A percentile compares a stretch with the other conserved stretches of the same genome.
Conservation (phyloP, 2,113 vertebrate genomes). For the Gymnarchus niloticus region DNA sequence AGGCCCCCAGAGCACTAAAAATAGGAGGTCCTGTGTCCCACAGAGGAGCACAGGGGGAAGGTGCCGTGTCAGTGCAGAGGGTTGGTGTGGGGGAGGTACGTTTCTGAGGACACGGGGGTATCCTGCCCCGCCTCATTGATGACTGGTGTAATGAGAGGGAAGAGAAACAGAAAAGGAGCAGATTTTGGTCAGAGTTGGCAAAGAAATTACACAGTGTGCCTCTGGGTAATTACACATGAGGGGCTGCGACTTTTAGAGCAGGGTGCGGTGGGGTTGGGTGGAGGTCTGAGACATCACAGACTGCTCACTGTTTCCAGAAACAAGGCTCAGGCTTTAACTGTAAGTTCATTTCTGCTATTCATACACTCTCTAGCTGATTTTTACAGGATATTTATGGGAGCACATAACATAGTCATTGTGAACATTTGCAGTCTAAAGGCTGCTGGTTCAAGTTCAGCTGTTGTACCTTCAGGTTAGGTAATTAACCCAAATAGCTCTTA, state of each 20-base stretch:
- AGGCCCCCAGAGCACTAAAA: slow-evolving; percentile 60
- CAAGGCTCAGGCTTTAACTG: background rate
- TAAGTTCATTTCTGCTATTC: too few relatives aligned
- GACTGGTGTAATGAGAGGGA: slow-evolving; percentile 57
- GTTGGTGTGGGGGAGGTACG: slow-evolving; percentile 48
- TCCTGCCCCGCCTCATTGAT: slow-evolving; percentile 51
- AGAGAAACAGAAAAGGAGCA: slow-evolving; percentile 40
- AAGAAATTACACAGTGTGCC: slow-evolving; percentile 46
- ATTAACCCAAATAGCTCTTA: too few relatives aligned
- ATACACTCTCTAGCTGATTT: too few relatives aligned
- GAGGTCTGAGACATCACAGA: background rate
- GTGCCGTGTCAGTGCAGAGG: slow-evolving; percentile 48
- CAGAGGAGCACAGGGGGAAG: slow-evolving; percentile 57
- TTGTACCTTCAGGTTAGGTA: too few relatives aligned
- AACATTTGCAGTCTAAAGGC: too few relatives aligned
- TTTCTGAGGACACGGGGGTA: slow-evolving; percentile 51
- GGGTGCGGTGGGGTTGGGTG: slow-evolving; percentile 23
- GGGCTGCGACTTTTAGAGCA: slow-evolving; percentile 36
- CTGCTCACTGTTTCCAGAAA: background rate
- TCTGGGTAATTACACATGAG: slow-evolving; percentile 48
- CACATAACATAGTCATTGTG: too few relatives aligned
- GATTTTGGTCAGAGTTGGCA: slow-evolving; percentile 42
- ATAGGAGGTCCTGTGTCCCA: slow-evolving; percentile 67
- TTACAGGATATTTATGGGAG: too few relatives aligned
- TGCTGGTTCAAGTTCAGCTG: too few relatives aligned